phyloP scores from a whole-genome alignment of 1,140 invertebrate genomes.

The Zeugodacus cucurbitae region DNA sequence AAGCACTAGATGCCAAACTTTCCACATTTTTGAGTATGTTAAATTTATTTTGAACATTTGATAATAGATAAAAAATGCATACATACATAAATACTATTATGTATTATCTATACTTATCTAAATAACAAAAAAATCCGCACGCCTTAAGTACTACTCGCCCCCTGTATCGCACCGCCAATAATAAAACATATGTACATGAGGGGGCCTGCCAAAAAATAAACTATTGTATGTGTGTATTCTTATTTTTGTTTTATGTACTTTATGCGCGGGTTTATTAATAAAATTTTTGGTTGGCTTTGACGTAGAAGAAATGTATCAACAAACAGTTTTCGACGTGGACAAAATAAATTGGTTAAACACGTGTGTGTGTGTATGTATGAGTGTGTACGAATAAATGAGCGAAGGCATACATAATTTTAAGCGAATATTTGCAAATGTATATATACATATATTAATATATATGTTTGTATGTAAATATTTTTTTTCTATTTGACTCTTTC shows the following conservation, averaged over 20 bases:
- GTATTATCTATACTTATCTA: no score
- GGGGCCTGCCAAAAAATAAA: neutral
- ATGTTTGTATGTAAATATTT: no score
- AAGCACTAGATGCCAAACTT: no score
- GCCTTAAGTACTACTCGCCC: neutral
- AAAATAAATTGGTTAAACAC: neutral
- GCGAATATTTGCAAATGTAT: neutral
- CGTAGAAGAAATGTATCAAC: neutral
- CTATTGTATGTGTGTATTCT: neutral
- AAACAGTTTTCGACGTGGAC: neutral
- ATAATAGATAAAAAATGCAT: no score
- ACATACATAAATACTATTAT: no score
- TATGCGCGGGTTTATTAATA: neutral
- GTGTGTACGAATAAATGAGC: neutral
- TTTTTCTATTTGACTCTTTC: neutral
- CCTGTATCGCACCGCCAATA: neutral
- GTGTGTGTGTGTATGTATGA: neutral
- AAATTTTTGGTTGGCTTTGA: neutral
- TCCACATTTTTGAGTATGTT: no score
- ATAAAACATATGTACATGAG: neutral
- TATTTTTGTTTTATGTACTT: neutral
- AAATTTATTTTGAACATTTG: no score
- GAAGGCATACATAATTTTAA: neutral
- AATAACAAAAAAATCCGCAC: neutral
- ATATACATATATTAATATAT: no score